These are phyloP conservation scores for Eupithecia pulchellata DNA, from an alignment of 2,888 invertebrate species.

Conservation along the genomic window DNA sequence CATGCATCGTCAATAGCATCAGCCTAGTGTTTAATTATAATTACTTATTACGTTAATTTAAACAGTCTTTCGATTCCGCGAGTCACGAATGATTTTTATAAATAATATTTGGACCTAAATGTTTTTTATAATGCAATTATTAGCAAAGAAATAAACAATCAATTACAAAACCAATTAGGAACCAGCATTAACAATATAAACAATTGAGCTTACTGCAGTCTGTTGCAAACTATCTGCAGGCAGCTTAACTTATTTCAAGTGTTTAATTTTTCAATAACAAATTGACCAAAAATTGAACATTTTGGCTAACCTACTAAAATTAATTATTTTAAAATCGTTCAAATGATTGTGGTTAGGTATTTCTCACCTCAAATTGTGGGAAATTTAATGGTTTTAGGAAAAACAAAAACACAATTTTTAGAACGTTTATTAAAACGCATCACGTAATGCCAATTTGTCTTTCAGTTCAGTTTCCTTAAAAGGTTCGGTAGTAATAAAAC, in stretches of 20 bases:
- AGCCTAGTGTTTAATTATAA: not conserved
- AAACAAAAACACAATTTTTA: slow-evolving; percentile 6
- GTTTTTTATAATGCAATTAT: too few relatives aligned
- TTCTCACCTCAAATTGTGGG: not conserved
- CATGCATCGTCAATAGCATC: not conserved
- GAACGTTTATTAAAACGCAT: slow-evolving; percentile 50
- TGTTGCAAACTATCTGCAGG: too few relatives aligned
- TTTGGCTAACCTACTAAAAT: not conserved
- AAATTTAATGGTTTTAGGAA: not conserved
- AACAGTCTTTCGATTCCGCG: too few relatives aligned
- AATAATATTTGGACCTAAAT: too few relatives aligned
- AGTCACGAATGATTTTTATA: too few relatives aligned
- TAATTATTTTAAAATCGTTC: not conserved
- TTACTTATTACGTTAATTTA: not conserved
- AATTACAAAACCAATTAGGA: too few relatives aligned
- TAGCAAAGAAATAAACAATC: too few relatives aligned
- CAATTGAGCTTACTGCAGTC: too few relatives aligned
- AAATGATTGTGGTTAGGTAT: not conserved
- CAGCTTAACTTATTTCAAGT: too few relatives aligned
- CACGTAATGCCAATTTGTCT: slow-evolving; percentile 75
- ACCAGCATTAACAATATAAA: too few relatives aligned
- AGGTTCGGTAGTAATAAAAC: slow-evolving; percentile 69
- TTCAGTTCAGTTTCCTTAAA: slow-evolving; percentile 66
- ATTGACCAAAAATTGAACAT: not conserved
- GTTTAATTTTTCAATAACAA: too few relatives aligned